phyloP scores from a whole-genome alignment of 92 coral and sea anemone genomes.

The Isaurus tuberculatus region DNA sequence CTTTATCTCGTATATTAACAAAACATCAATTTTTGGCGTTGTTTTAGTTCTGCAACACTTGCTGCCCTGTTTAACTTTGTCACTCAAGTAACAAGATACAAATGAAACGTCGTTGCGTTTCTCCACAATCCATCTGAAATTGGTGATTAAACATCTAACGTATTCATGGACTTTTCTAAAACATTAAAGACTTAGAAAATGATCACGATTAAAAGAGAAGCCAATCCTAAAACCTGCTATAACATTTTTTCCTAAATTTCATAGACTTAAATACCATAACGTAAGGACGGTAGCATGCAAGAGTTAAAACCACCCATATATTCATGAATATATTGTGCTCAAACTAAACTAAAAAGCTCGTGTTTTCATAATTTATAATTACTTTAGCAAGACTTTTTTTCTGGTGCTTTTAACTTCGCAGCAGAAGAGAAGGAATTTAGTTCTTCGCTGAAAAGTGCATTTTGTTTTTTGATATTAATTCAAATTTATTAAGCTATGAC shows the following conservation, averaged over 20 bases:
- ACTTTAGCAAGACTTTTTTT: slow-evolving; percentile 10
- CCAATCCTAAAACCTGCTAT: too few relatives aligned
- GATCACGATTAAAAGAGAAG: too few relatives aligned
- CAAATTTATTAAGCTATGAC: not conserved
- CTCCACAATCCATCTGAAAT: not conserved
- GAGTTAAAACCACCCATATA: not conserved
- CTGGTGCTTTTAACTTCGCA: slow-evolving; percentile 24
- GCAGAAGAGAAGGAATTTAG: slow-evolving; percentile 1
- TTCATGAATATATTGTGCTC: not conserved
- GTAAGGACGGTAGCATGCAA: not conserved
- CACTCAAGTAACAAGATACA: not conserved
- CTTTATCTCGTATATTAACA: not conserved
- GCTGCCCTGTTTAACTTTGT: not conserved
- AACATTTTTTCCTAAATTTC: not conserved
- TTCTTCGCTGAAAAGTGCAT: not conserved
- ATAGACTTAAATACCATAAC: not conserved
- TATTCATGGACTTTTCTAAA: too few relatives aligned
- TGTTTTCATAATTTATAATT: not conserved
- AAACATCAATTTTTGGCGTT: not conserved
- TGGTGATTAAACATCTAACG: not conserved
- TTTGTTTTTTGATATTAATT: not conserved
- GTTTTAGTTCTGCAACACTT: not conserved
- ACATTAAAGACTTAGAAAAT: too few relatives aligned
- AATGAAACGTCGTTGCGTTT: not conserved
- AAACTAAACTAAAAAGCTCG: not conserved